Base-by-base conservation (phyloP, 2,888 invertebrate species). In the Chloroclysta siterata region DNA sequence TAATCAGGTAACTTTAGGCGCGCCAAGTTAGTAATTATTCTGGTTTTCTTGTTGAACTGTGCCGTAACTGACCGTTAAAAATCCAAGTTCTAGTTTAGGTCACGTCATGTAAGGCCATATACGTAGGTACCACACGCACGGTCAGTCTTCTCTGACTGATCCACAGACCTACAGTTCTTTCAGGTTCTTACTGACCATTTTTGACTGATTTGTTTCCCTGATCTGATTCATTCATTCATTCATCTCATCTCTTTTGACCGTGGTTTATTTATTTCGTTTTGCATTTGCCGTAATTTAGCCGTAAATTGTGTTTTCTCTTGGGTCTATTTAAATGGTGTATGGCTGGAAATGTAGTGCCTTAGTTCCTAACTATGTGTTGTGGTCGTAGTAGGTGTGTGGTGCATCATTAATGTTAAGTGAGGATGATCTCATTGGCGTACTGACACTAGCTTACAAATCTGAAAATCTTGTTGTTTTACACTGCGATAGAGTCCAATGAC, bases 381-480 rank as follows among this genome's bases (percentile, higher is more conserved):
- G 46, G 53, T 64, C 46, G 28, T 74, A 74, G 33, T 74, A 74
- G 73, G 71, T 78, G 73, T 77, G 39, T 69, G 72, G 74, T 74
- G 72, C 72, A 78, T 79, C 74, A 77, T 79, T 73, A 74, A 71
- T 73, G 79, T 78, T 76, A 85, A 90, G 88, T 76, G 85, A 90
- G 88, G 92, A 93, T 93, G 93, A 93, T 93, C 93, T 93, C 92
- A 93, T 90, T 90, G 90, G 84, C 84, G 80, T 84, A 83, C 90
- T 92, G 92, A 92, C 92, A 87, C 84, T 44, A 15, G 33, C 44
- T n/a, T 91, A 85, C 87, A 81, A 39, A 81, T 86, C 85, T 84
- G 80, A 76, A 90, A 81, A 87, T 89, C 87, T 87, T 87, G 84
- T 69, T 82, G 83, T 64, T 89, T 91, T 90, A 87, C 86, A 88